Conservation (phyloP, 2,797 vertebrate species). For the Acomys russatus region DNA sequence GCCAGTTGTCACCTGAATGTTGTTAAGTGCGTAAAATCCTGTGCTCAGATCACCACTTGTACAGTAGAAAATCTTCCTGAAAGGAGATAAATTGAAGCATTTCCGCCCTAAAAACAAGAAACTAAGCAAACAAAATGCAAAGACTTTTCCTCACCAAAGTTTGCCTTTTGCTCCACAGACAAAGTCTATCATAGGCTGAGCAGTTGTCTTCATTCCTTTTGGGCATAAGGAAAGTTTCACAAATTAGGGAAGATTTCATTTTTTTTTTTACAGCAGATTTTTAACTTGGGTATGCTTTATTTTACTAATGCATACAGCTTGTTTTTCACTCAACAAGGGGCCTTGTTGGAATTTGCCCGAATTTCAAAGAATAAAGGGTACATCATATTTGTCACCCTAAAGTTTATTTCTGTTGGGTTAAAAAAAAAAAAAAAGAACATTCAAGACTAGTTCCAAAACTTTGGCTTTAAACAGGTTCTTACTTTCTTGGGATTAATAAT, state of each 20-base stretch:
- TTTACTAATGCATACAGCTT: not conserved
- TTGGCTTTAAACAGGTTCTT: slow-evolving; percentile 74
- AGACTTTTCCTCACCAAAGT: not conserved
- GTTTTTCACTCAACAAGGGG: not conserved
- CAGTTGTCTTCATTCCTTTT: not conserved
- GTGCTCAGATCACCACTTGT: not conserved
- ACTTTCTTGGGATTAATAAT: slow-evolving; percentile 88
- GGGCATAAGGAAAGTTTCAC: not conserved
- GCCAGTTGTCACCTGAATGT: not conserved
- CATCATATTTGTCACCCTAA: slow-evolving; percentile 42
- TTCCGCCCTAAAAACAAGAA: not conserved
- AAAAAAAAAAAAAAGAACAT: slow-evolving; percentile 5
- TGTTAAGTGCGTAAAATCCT: not conserved
- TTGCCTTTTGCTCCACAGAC: not conserved
- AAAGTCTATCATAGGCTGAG: not conserved
- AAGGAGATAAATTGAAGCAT: not conserved
- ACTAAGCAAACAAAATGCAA: not conserved
- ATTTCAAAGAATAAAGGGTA: slow-evolving; percentile 35
- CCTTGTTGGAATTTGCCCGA: not conserved
- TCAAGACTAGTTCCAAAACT: slow-evolving; percentile 74
- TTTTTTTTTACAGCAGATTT: slow-evolving; percentile 29
- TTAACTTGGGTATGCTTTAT: not conserved
- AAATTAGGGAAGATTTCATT: not conserved
- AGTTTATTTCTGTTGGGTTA: slow-evolving; percentile 47
- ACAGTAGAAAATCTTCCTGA: not conserved